A percentile compares a stretch with the other conserved stretches of the same genome.
phyloP scores from a whole-genome alignment of 2,888 invertebrate genomes.

The Tenthredo mesomela region DNA sequence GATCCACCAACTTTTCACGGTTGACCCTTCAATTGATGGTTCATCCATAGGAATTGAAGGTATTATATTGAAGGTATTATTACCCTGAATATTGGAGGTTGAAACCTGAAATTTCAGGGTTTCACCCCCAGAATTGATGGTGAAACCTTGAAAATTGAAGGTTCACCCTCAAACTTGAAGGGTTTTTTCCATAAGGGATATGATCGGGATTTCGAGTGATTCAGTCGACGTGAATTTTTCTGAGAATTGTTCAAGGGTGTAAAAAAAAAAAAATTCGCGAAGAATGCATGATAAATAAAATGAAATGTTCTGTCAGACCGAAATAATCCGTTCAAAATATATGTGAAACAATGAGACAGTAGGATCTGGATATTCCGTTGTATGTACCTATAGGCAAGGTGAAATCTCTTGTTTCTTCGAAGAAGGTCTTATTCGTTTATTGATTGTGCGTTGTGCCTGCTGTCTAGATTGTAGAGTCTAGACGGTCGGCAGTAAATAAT shows the following conservation, averaged over 20 bases:
- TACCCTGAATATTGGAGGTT: too few relatives aligned
- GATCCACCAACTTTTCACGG: too few relatives aligned
- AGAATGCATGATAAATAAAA: background rate
- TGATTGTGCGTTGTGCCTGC: constrained; percentile 11
- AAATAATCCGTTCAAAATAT: background rate
- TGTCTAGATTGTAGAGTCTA: constrained; percentile 39
- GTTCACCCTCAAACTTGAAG: too few relatives aligned
- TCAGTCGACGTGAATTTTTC: background rate
- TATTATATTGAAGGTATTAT: too few relatives aligned
- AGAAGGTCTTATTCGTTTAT: constrained; percentile 28
- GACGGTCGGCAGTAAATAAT: constrained; percentile 39
- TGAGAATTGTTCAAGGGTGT: background rate
- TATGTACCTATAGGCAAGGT: background rate
- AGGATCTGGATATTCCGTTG: background rate
- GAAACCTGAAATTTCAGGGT: too few relatives aligned
- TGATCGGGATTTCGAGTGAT: background rate
- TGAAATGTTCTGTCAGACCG: background rate
- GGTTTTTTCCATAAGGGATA: too few relatives aligned
- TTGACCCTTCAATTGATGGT: too few relatives aligned
- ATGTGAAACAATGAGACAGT: background rate
- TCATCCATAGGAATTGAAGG: too few relatives aligned
- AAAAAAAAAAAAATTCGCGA: background rate
- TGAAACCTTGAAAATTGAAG: too few relatives aligned
- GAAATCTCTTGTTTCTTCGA: background rate
- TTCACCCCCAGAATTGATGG: too few relatives aligned